Evolutionary conservation across 2,113 vertebrate species (phyloP).

Genomic region (Calidris pygmaea): DNA sequence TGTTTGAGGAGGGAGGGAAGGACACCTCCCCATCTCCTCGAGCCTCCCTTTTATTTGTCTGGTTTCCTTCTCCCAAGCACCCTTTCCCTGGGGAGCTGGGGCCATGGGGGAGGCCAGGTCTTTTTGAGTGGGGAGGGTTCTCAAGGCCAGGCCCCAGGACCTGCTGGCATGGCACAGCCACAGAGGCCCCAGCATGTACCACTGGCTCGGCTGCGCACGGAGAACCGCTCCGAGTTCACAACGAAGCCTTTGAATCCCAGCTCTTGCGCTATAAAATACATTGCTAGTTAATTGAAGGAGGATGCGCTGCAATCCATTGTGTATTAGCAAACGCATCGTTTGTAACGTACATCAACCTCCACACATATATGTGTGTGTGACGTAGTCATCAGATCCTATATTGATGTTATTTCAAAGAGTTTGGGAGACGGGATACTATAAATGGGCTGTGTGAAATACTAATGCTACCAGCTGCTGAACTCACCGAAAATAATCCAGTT

Average conservation of each 20-base stretch:
- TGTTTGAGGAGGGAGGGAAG: neutral
- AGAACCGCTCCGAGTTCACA: neutral
- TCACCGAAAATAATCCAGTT: neutral
- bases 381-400: neutral
- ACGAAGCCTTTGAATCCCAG: fast-evolving
- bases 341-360: neutral
- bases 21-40: fast-evolving
- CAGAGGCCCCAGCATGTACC: neutral
- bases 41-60: neutral
- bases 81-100: neutral
- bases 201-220: fast-evolving
- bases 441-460: neutral
- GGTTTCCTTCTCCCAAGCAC: neutral
- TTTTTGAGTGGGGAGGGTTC: neutral
- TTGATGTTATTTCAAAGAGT: neutral
- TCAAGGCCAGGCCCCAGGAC: neutral
- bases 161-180: fast-evolving
- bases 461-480: conserved; percentile 13
- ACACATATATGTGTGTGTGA: fast-evolving
- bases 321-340: neutral
- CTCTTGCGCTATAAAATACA: fast-evolving
- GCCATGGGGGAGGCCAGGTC: neutral
- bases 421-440: neutral
- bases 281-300: neutral
- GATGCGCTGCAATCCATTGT: fast-evolving